phyloP scores from a whole-genome alignment of 2,797 vertebrate species.

The Danio tinwini region DNA sequence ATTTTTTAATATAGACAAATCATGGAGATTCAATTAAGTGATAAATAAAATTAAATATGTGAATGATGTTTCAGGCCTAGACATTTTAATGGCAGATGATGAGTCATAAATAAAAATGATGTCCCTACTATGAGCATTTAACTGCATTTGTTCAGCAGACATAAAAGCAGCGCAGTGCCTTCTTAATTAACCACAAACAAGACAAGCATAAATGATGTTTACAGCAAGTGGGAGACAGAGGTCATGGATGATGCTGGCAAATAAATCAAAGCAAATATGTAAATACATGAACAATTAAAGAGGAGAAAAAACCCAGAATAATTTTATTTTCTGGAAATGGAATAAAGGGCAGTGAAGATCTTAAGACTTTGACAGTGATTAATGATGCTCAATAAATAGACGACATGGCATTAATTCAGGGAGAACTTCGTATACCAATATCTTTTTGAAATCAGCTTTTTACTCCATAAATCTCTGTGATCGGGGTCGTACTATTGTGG shows the following conservation, averaged over 20 bases:
- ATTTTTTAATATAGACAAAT: background rate
- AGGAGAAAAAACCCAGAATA: background rate
- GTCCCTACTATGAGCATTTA: constrained; percentile 17
- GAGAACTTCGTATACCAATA: constrained; percentile 17
- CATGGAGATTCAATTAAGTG: background rate
- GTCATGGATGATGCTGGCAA: background rate
- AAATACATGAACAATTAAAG: background rate
- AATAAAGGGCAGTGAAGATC: background rate
- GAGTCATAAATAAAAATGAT: constrained; percentile 7
- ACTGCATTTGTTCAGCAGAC: constrained; percentile 30
- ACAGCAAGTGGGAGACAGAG: background rate
- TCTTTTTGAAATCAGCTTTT: constrained; percentile 8
- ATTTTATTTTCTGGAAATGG: background rate
- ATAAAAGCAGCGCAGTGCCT: constrained; percentile 5
- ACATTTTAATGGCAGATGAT: constrained; percentile 19
- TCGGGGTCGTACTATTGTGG: constrained; percentile 16
- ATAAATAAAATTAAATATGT: constrained; percentile 11
- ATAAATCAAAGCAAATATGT: background rate
- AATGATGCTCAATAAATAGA: constrained; percentile 13
- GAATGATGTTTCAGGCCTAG: background rate
- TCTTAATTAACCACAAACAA: constrained; percentile 14
- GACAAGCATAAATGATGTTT: constrained; percentile 28
- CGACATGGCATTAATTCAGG: background rate
- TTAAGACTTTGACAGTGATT: constrained; percentile 18
- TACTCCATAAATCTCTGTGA: constrained; percentile 38